A percentile compares a stretch with the other conserved stretches of the same genome.
phyloP scores from a whole-genome alignment of 2,888 invertebrate genomes.

The Chaitophorus viminalis region DNA sequence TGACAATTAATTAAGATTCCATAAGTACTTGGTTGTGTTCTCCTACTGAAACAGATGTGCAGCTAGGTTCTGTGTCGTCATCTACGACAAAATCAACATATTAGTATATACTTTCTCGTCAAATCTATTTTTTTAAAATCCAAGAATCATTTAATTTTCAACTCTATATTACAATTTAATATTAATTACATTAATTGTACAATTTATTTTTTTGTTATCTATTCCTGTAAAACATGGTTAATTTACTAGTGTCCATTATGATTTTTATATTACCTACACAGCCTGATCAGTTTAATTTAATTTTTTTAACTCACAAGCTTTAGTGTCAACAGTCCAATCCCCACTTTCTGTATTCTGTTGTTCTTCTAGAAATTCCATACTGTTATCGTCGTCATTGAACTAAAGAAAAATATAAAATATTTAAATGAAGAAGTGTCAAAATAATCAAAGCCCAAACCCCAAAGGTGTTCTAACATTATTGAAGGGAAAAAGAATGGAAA shows the following conservation, averaged over 20 bases:
- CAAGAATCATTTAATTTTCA: too few relatives aligned
- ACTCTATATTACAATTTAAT: too few relatives aligned
- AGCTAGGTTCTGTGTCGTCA: conserved; percentile 34
- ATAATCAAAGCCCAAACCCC: too few relatives aligned
- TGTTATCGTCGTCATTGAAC: conserved; percentile 53
- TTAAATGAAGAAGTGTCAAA: too few relatives aligned
- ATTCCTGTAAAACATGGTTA: too few relatives aligned
- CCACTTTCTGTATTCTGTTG: conserved; percentile 44
- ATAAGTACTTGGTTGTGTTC: conserved; percentile 45
- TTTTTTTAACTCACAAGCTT: conserved; percentile 29
- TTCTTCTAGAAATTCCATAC: conserved; percentile 54
- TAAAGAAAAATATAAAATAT: not conserved
- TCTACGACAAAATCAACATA: conserved; percentile 16
- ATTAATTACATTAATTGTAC: too few relatives aligned
- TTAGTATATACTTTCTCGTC: not conserved
- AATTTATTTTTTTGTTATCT: too few relatives aligned
- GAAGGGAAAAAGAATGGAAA: not conserved
- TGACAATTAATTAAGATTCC: conserved; percentile 1
- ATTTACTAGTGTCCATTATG: too few relatives aligned
- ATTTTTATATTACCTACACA: too few relatives aligned
- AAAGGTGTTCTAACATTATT: not conserved
- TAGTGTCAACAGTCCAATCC: conserved; percentile 51
- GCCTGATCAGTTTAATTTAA: too few relatives aligned
- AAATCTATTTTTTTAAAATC: too few relatives aligned
- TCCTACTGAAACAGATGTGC: conserved; percentile 51